A percentile compares a stretch with the other conserved stretches of the same genome.
Conservation (phyloP, 2,113 vertebrate species). For the Dasyornis broadbenti region DNA sequence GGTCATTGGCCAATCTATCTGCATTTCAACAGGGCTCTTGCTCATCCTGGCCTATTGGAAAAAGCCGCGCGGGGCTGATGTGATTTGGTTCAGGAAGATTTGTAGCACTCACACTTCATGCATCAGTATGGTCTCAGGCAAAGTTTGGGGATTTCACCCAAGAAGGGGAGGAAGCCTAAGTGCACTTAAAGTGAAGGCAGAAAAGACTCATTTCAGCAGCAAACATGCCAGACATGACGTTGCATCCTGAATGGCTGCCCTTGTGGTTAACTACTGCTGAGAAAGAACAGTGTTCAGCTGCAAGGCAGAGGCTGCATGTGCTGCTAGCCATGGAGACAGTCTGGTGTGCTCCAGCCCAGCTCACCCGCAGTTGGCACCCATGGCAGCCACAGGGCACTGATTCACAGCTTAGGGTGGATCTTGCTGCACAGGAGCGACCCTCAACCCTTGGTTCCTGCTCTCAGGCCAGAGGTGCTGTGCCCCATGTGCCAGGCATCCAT, state of each 20-base stretch:
- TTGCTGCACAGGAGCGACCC: not conserved
- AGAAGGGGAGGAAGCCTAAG: not conserved
- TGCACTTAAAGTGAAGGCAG: not conserved
- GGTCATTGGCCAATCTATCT: not conserved
- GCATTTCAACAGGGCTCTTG: not conserved
- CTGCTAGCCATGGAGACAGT: not conserved
- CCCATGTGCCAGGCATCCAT: not conserved
- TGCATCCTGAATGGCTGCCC: not conserved
- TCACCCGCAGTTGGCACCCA: too few relatives aligned
- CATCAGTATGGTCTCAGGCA: not conserved
- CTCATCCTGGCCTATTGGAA: not conserved
- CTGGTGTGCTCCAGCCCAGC: not conserved
- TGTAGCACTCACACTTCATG: not conserved
- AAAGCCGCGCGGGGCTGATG: not conserved
- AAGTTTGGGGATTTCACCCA: not conserved
- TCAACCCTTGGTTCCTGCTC: not conserved
- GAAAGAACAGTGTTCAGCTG: not conserved
- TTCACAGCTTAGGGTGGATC: not conserved
- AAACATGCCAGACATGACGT: not conserved
- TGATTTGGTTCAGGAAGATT: not conserved
- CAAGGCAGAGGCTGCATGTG: not conserved
- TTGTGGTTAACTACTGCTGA: not conserved
- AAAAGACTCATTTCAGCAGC: not conserved
- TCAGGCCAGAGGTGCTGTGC: not conserved
- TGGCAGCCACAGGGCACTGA: rapidly evolving